phyloP scores from a whole-genome alignment of 2,113 vertebrate genomes.

The Leucopternis melanops region DNA sequence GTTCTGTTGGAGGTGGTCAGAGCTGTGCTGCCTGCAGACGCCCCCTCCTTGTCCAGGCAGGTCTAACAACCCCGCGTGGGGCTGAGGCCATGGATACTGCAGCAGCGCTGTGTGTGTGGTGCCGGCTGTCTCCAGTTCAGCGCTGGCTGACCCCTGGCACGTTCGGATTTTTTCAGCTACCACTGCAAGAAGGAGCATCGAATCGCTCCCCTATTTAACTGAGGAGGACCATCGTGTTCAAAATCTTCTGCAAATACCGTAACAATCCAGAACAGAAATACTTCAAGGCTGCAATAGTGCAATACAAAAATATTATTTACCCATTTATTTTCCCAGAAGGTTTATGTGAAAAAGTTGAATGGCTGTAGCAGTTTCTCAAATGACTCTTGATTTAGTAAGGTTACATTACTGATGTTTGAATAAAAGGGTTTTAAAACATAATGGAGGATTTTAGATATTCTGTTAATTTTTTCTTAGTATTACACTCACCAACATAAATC shows the following conservation, averaged over 20 bases:
- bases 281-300: neutral
- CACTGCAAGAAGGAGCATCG: neutral
- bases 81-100: fast-evolving
- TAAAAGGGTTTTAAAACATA: neutral
- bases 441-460: neutral
- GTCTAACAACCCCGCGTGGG: fast-evolving
- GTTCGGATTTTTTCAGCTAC: neutral
- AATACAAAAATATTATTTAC: neutral
- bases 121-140: neutral
- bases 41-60: neutral
- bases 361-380: neutral
- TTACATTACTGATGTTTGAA: neutral
- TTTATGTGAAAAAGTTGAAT: neutral
- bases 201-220: neutral
- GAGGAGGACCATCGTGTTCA: fast-evolving
- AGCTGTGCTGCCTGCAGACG: neutral
- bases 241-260: neutral
- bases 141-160: neutral
- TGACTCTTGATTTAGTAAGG: neutral
- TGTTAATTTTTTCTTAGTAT: constrained; percentile 25
- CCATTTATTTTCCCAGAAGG: neutral
- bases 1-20: neutral
- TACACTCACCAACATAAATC: constrained; percentile 50
- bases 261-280: neutral
- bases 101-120: neutral